Evolutionary conservation across 2,888 invertebrate genomes (phyloP).

Genomic region (Reticulitermes lucifugus): DNA sequence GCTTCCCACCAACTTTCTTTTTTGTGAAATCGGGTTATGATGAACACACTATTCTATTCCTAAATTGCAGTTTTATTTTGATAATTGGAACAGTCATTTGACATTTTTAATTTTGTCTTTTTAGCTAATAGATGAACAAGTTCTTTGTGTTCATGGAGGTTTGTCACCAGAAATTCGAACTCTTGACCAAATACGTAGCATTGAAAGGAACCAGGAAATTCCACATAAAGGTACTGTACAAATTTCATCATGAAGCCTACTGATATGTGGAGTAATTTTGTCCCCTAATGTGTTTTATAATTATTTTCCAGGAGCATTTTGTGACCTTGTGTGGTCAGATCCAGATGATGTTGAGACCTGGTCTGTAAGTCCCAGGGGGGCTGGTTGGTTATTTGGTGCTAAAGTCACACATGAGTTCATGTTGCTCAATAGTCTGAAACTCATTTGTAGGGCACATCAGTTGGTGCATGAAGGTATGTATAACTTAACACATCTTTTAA

Average conservation of each 20-base stretch:
- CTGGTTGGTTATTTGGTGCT: slow-evolving; percentile 97
- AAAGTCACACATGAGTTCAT: slow-evolving; percentile 95
- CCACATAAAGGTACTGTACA: slow-evolving; percentile 85
- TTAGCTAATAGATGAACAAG: slow-evolving; percentile 95
- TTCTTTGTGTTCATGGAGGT: slow-evolving; percentile 98
- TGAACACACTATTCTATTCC: too few relatives aligned
- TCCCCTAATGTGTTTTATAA: too few relatives aligned
- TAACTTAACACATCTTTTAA: too few relatives aligned
- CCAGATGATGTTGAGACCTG: slow-evolving; percentile 97
- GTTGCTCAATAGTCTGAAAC: slow-evolving; percentile 88
- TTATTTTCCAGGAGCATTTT: slow-evolving; percentile 78
- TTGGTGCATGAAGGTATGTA: slow-evolving; percentile 94
- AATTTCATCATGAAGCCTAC: neutral
- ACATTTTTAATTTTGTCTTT: slow-evolving; percentile 57
- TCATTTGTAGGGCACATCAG: slow-evolving; percentile 99
- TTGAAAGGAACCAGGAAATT: slow-evolving; percentile 97
- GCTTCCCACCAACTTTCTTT: too few relatives aligned
- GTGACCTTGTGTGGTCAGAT: slow-evolving; percentile 99
- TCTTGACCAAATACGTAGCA: slow-evolving; percentile 94
- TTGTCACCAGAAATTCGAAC: slow-evolving; percentile 97
- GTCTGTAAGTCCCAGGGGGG: slow-evolving; percentile 95
- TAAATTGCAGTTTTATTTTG: too few relatives aligned
- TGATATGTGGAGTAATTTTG: too few relatives aligned
- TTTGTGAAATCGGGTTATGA: too few relatives aligned
- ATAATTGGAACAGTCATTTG: neutral